These are phyloP conservation scores for Acipenser ruthenus DNA, from an alignment of 2,797 vertebrate genomes.

Conservation along the genomic window DNA sequence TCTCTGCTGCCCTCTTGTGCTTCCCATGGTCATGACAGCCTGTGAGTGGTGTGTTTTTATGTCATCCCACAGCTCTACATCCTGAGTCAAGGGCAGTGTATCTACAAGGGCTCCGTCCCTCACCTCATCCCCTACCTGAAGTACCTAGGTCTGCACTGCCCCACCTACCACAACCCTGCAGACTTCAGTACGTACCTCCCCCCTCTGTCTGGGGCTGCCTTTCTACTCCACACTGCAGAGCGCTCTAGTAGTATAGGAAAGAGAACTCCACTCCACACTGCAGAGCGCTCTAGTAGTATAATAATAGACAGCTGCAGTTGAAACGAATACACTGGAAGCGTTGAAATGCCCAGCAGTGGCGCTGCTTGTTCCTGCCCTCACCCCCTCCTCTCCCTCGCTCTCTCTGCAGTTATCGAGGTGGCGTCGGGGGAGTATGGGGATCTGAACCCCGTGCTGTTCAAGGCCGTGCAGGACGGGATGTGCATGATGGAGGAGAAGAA, in stretches of 20 bases:
- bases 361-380: not conserved
- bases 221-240: no score
- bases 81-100: conserved; percentile 97
- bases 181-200: conserved; percentile 84
- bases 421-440: conserved; percentile 96
- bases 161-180: conserved; percentile 95
- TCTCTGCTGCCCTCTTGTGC: conserved; percentile 5
- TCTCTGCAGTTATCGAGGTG: conserved; percentile 84
- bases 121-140: conserved; percentile 96
- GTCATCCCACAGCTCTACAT: conserved; percentile 78
- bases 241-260: no score
- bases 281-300: no score
- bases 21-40: not conserved
- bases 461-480: conserved; percentile 87
- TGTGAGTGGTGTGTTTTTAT: conserved; percentile 15
- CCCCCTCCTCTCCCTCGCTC: conserved; percentile 5
- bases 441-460: conserved; percentile 88
- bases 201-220: no score
- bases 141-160: conserved; percentile 88
- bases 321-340: no score
- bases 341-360: no score
- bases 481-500: conserved; percentile 83
- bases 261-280: no score
- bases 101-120: conserved; percentile 90
- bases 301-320: no score